Evolutionary conservation across 2,888 invertebrate genomes (phyloP).

Genomic region (Dryobota labecula): DNA sequence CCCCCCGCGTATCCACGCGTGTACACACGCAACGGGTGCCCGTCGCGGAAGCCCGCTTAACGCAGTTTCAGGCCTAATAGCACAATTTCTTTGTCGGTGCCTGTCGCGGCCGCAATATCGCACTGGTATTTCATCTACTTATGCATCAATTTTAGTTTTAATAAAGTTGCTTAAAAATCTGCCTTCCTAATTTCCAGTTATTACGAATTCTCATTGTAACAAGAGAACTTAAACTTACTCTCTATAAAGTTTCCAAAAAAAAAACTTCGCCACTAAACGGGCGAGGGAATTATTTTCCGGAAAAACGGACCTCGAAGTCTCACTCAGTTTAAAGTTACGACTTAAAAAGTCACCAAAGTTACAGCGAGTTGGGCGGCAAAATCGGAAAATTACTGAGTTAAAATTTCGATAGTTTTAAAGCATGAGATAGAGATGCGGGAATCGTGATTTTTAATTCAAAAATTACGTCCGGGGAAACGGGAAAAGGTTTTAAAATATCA

Average conservation of each 20-base stretch:
- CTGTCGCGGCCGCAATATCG: no score
- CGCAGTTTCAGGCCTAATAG: no score
- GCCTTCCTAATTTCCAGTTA: not conserved
- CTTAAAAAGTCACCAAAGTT: conserved; percentile 49
- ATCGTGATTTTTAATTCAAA: not conserved
- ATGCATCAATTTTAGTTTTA: not conserved
- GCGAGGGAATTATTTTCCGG: conserved; percentile 45
- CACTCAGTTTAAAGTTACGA: conserved; percentile 53
- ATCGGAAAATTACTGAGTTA: conserved; percentile 63
- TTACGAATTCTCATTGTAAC: conserved; percentile 8
- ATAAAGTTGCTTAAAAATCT: not conserved
- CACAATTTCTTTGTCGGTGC: no score
- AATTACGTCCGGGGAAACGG: accelerated
- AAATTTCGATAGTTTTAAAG: conserved; percentile 61
- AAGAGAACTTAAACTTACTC: conserved; percentile 4
- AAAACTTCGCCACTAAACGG: conserved; percentile 3
- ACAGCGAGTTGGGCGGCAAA: conserved; percentile 32
- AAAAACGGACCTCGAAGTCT: conserved; percentile 37
- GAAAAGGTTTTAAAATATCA: not conserved
- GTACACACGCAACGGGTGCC: no score
- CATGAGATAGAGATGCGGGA: not conserved
- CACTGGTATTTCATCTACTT: not conserved
- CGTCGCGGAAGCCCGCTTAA: no score
- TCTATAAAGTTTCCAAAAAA: conserved; percentile 19
- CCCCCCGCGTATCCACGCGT: no score